phyloP scores from a whole-genome alignment of 2,797 vertebrate genomes.

The Eulemur mongoz region DNA sequence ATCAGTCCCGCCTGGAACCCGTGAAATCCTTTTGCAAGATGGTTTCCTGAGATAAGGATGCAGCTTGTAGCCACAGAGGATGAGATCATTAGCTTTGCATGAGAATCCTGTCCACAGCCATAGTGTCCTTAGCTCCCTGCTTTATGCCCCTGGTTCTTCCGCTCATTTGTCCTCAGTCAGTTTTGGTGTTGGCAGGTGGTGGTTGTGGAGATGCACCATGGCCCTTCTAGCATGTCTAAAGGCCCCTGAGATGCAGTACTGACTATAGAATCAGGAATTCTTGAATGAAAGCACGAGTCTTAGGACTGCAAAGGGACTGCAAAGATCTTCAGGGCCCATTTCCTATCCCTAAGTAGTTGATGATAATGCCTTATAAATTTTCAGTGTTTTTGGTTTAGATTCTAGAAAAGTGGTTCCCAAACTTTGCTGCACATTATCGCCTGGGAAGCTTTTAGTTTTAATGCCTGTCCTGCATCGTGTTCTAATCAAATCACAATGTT shows the following conservation, averaged over 20 bases:
- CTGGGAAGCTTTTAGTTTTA: neutral
- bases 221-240: neutral
- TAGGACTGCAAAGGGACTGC: neutral
- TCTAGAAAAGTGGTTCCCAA: neutral
- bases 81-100: constrained; percentile 33
- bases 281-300: neutral
- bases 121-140: neutral
- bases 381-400: neutral
- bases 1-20: constrained; percentile 5
- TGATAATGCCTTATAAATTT: neutral
- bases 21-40: constrained; percentile 59
- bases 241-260: neutral
- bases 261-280: neutral
- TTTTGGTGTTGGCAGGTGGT: neutral
- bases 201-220: neutral
- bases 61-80: neutral
- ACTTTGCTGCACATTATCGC: neutral
- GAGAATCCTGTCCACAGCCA: neutral
- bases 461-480: neutral
- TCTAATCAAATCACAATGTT: neutral
- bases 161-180: neutral
- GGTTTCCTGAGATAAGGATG: constrained; percentile 57
- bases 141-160: neutral
- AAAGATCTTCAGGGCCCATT: neutral
- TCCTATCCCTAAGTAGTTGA: neutral